Evolutionary conservation across 2,888 invertebrate genomes (phyloP), one percentile per base, ranked within the genome.

Genomic region (Scelioninae gen. 2): DNA sequence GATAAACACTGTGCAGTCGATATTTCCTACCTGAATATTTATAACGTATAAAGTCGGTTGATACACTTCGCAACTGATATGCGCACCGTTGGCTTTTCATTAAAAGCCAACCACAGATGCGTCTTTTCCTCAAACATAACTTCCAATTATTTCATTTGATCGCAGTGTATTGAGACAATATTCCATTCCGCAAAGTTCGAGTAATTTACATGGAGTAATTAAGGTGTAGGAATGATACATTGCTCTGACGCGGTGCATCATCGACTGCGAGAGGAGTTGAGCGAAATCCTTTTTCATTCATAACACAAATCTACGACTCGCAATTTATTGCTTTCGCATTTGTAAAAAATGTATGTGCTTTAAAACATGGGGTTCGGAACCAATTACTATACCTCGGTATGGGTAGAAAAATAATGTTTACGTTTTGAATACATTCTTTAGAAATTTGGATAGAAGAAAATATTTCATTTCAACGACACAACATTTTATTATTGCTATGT

Each of bases 21-120:
- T 73, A 68, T 65, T 73, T 57, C 41, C 58, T 45, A 63, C 73
- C 68, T 73, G 63, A 67, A 67, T 73, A 73, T 73, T 73, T 57
- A 73, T 73, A 63, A 67, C 46, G 55, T 55, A 45, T 73, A 73
- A 60, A 73, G 67, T 61, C 65, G 63, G 55, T 28, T 33, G 58
- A 22, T 63, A 63, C 33, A 63, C 35, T 50, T 57, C 37, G 28
- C 19, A 35, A 6, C 50, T 43, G 13, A 53, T 48, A 22, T 48
- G 25, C 18, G 11, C 28, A 31, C 9, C 28, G 28, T 41, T 7
- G 28, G 15, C 2, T 31, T 58, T 58, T 18, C 60, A 45, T 43
- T 22, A 25, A 63, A 52, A 43, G 22, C 3, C 25, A 6, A 3
- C 4, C 25, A 31, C 39, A 25, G 15, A 11, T 19, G 37, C 31